Conservation (phyloP, 2,113 vertebrate genomes). For the Microtus montanus region DNA sequence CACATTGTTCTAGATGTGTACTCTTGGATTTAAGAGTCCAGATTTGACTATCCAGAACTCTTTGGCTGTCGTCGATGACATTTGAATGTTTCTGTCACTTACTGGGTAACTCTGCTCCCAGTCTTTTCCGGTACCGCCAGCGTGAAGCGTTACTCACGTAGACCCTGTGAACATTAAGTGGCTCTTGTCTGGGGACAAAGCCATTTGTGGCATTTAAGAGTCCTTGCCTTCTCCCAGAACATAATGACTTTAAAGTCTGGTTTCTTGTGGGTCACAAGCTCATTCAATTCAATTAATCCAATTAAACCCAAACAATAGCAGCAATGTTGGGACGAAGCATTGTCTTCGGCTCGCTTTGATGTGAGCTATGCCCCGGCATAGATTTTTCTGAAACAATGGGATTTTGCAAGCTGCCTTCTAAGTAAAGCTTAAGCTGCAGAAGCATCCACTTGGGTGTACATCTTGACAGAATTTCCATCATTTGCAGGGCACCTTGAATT, state of each 20-base stretch:
- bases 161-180: neutral
- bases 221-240: neutral
- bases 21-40: neutral
- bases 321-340: conserved; percentile 24
- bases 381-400: conserved; percentile 44
- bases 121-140: neutral
- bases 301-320: conserved; percentile 59
- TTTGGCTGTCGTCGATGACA: neutral
- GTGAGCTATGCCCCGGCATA: neutral
- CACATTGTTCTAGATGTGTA: neutral
- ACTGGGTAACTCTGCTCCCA: neutral
- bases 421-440: neutral
- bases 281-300: conserved; percentile 68
- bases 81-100: conserved; percentile 4
- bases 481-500: neutral
- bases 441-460: neutral
- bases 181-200: neutral
- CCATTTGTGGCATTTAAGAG: neutral
- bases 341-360: conserved; percentile 51
- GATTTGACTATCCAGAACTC: neutral
- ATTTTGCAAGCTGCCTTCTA: conserved; percentile 17
- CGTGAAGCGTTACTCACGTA: neutral
- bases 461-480: conserved; percentile 53
- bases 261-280: conserved; percentile 65
- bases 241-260: conserved; percentile 61